Conservation (phyloP, 2,888 invertebrate genomes). For the Euclidia mi region DNA sequence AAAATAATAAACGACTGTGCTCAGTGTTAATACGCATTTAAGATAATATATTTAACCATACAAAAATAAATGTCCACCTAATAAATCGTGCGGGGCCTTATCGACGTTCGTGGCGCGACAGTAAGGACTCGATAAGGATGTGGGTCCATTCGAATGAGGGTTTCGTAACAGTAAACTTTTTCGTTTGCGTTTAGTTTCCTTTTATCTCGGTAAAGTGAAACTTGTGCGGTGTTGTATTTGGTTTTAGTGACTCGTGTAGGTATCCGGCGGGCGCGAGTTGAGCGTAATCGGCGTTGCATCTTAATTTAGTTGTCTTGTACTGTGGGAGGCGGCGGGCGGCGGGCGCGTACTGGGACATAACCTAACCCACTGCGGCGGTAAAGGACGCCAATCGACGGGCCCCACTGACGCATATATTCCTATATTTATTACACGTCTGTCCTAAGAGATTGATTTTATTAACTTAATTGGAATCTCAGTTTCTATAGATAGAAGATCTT, state of each 20-base stretch:
- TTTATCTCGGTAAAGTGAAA: constrained; percentile 50
- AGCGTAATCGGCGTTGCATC: constrained; percentile 87
- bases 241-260: constrained; percentile 65
- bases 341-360: constrained; percentile 70
- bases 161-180: constrained; percentile 63
- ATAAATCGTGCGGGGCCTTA: constrained; percentile 86
- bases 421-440: constrained; percentile 69
- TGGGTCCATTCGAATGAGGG: constrained; percentile 65
- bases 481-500: constrained; percentile 16
- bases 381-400: constrained; percentile 66
- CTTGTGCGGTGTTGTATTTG: constrained; percentile 47
- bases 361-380: constrained; percentile 75
- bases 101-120: constrained; percentile 83
- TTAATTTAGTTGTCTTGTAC: constrained; percentile 89
- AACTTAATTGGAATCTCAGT: constrained; percentile 62
- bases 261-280: constrained; percentile 67
- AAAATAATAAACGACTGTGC: constrained; percentile 80
- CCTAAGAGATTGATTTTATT: constrained; percentile 66
- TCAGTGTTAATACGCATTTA: constrained; percentile 89
- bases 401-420: constrained; percentile 66
- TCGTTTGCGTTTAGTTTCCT: constrained; percentile 68
- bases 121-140: constrained; percentile 83
- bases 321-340: constrained; percentile 75
- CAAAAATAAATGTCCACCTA: constrained; percentile 87
- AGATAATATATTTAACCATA: constrained; percentile 88